Evolutionary conservation across 2,797 vertebrate species (phyloP).

Genomic region (Spinus pinus): DNA sequence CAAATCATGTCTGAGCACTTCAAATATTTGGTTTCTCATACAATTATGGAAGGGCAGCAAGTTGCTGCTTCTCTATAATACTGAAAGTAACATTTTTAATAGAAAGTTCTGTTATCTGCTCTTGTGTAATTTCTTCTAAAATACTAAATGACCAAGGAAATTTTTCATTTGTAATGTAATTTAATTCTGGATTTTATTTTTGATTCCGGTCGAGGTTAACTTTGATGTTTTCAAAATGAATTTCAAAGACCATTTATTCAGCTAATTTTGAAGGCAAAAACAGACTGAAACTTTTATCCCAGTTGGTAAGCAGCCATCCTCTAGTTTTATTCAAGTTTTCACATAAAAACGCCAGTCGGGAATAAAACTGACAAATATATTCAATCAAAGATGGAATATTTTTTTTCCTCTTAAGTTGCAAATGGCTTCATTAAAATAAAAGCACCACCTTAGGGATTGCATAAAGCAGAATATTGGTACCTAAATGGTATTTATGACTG

Average conservation of each 20-base stretch:
- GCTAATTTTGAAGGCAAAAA: conserved; percentile 75
- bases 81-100: conserved; percentile 18
- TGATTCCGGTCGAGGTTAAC: conserved; percentile 64
- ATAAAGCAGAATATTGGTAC: conserved; percentile 89
- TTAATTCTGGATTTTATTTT: conserved; percentile 71
- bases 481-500: conserved; percentile 99
- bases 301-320: conserved; percentile 76
- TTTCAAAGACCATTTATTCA: conserved; percentile 77
- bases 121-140: conserved; percentile 25
- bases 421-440: conserved; percentile 99
- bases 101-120: conserved; percentile 20
- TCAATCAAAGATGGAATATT: conserved; percentile 88
- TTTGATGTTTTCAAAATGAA: conserved; percentile 72
- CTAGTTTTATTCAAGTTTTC: conserved; percentile 83
- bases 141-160: conserved; percentile 30
- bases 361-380: conserved; percentile 94
- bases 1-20: not conserved
- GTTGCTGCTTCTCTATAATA: not conserved
- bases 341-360: conserved; percentile 92
- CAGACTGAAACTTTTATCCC: conserved; percentile 78
- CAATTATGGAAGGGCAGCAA: not conserved
- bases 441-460: conserved; percentile 92
- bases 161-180: conserved; percentile 68
- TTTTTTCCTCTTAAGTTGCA: conserved; percentile 92
- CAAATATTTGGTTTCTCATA: not conserved